phyloP scores from a whole-genome alignment of 1,140 invertebrate species.

The Metopolophium dirhodum region DNA sequence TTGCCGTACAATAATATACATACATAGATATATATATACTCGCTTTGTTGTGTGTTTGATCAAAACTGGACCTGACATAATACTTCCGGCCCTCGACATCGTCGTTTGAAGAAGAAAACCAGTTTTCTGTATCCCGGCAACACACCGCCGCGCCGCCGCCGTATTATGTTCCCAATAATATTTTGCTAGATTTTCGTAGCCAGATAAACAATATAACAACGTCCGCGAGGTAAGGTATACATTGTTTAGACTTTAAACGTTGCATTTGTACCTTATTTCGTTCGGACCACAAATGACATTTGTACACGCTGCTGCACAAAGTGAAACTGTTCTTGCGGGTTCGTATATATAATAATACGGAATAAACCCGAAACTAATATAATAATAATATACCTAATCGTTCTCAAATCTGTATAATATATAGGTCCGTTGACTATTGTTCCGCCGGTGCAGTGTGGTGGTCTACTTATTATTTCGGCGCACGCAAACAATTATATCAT shows the following conservation, averaged over 20 bases:
- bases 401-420: background rate
- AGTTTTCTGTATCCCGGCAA: slow-evolving; percentile 39
- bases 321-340: slow-evolving; percentile 26
- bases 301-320: background rate
- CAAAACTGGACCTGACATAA: slow-evolving; percentile 54
- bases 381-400: background rate
- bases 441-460: background rate
- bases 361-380: no score
- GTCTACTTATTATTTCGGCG: slow-evolving; percentile 10
- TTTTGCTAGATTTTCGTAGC: slow-evolving; percentile 39
- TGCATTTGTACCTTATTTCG: background rate
- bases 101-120: slow-evolving; percentile 24
- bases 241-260: slow-evolving; percentile 40
- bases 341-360: background rate
- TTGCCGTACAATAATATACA: background rate
- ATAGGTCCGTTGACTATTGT: slow-evolving; percentile 17
- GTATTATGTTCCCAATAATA: slow-evolving; percentile 46
- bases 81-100: slow-evolving; percentile 49
- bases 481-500: background rate
- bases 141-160: background rate
- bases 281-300: slow-evolving; percentile 32
- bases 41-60: slow-evolving; percentile 45
- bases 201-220: slow-evolving; percentile 38
- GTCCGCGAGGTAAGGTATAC: background rate
- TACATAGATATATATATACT: background rate